Evolutionary conservation across 2,888 invertebrate species (phyloP).

Genomic region (Megaustenia siamemsis): DNA sequence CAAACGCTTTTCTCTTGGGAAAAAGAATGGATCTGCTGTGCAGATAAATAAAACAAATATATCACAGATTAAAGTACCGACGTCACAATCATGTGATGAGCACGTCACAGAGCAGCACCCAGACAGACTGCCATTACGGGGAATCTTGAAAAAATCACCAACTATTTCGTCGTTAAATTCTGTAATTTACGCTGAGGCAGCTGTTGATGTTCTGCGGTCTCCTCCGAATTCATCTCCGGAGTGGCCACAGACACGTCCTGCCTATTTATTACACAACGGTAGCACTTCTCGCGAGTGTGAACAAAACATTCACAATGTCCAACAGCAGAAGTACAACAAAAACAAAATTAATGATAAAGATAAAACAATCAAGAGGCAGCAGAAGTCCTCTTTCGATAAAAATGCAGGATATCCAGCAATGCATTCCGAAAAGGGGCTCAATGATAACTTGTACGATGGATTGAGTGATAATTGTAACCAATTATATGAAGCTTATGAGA

Average conservation of each 20-base stretch:
- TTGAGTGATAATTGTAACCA: not conserved
- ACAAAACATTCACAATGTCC: not conserved
- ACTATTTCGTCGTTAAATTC: constrained; percentile 8
- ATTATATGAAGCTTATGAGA: not conserved
- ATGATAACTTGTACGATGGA: not conserved
- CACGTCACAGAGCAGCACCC: not conserved
- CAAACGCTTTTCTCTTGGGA: not conserved
- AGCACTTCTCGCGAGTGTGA: not conserved
- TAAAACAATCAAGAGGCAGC: not conserved
- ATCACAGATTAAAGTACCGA: not conserved
- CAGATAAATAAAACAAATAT: not conserved
- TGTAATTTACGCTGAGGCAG: constrained; percentile 22
- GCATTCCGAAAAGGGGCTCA: not conserved
- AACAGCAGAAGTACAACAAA: not conserved
- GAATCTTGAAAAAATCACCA: constrained; percentile 51
- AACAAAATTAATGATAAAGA: not conserved
- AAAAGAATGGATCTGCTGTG: not conserved
- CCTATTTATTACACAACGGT: constrained; percentile 17
- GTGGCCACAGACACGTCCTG: constrained; percentile 33
- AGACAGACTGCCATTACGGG: constrained; percentile 13
- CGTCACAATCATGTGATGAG: not conserved
- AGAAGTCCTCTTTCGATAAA: not conserved
- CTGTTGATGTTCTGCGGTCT: constrained; percentile 4
- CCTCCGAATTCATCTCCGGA: not conserved
- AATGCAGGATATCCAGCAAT: not conserved